Evolutionary conservation across 2,113 vertebrate genomes (phyloP).

Genomic region (Micronisus gabar): DNA sequence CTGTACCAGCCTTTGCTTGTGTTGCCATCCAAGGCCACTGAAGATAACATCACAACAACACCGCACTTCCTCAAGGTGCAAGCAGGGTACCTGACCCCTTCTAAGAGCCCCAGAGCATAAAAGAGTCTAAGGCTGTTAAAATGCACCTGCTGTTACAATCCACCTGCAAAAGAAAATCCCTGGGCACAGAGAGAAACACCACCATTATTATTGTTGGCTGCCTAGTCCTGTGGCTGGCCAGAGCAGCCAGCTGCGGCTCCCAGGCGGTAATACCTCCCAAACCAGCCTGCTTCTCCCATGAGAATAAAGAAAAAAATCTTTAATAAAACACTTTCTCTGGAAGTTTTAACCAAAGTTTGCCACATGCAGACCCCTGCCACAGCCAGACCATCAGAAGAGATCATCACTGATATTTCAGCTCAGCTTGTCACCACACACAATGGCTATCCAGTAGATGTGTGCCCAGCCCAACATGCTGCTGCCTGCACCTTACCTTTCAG

Average conservation of each 20-base stretch:
- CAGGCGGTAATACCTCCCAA: not conserved
- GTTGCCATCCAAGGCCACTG: not conserved
- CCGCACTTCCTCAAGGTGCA: not conserved
- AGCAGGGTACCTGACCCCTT: not conserved
- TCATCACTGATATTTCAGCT: not conserved
- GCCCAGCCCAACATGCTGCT: not conserved
- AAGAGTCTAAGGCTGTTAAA: not conserved
- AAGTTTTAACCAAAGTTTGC: not conserved
- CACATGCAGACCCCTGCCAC: not conserved
- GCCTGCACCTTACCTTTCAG: constrained; percentile 75
- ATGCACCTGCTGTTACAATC: not conserved
- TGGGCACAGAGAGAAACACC: not conserved
- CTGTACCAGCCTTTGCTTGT: not conserved
- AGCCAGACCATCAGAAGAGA: not conserved
- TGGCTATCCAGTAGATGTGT: accelerated
- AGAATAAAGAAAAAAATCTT: not conserved
- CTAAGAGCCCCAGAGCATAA: not conserved
- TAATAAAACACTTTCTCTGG: not conserved
- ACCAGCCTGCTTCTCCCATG: not conserved
- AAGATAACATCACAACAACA: not conserved
- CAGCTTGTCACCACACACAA: not conserved
- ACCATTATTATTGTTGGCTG: not conserved
- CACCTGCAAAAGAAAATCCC: not conserved
- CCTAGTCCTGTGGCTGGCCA: not conserved
- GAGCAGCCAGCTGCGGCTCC: not conserved